Evolutionary conservation across 2,113 vertebrate species (phyloP), one percentile per base, ranked within the genome.

Genomic region (Podarcis muralis): DNA sequence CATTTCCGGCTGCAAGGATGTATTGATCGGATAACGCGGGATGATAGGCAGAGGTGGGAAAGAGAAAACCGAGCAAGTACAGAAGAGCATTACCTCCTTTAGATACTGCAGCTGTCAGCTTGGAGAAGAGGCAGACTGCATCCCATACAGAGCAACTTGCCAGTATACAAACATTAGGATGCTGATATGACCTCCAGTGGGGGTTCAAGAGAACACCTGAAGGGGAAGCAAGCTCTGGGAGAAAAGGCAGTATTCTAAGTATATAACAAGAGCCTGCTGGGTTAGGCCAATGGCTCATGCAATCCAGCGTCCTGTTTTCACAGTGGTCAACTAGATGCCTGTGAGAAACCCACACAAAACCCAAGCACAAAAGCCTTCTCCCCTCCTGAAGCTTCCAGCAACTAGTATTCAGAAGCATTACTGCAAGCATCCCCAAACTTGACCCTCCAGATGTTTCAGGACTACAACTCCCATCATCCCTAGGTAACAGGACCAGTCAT

Each of bases 31-130:
- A 89, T 90, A 81, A 85, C 0, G 0, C 25, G 23, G 87, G 76
- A 74, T 88, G 91, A 90, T 90, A 89, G 66, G 43, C 76, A 86
- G 25, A 16, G 66, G 59, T 27, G 3, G 68, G 78, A 88, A 90
- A 69, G 35, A 86, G 84, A 85, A 53, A 78, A 80, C 65, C 22
- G 30, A 88, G 80, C 11, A 11, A 32, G 6, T 0, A 2, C 27
- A 68, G 35, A 69, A 43, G 32, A 75, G 7, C 12, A 85, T 2
- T 16, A 8, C 85, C 27, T 87, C 30, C 18, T 72, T 81, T 79
- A 83, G 62, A 53, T 77, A 68, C 2, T 35, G 11, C 23, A 13
- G 5, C 59, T 66, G 72, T 62, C 12, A 20, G 66, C 85, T 90
- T 83, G 57, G 77, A 81, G 43, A 83, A 40, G 5, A 65, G 78